Percentiles rank a stretch among this genome's conserved stretches.
phyloP scores from a whole-genome alignment of 1,140 invertebrate species.

The Neodiprion virginianus region DNA sequence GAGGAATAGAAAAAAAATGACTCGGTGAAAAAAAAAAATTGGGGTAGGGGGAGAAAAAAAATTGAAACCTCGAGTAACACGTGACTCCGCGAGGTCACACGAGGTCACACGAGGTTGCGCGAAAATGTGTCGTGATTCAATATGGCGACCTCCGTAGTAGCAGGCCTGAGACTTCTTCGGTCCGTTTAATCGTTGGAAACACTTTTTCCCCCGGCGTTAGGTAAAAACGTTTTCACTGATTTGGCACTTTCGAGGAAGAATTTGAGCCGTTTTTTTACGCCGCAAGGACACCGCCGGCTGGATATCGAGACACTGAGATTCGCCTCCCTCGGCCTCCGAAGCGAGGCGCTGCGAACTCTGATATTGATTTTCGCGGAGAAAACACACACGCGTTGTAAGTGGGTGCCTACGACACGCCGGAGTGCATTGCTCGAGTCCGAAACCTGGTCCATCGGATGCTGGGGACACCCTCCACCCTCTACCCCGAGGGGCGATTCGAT shows the following conservation, averaged over 20 bases:
- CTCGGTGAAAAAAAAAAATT: no score
- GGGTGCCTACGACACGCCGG: constrained; percentile 45
- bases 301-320: constrained; percentile 59
- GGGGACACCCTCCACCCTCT: background rate
- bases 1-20: background rate
- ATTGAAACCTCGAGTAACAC: constrained; percentile 13
- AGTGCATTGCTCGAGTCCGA: background rate
- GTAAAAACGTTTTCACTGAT: constrained; percentile 11
- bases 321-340: constrained; percentile 44
- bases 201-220: background rate
- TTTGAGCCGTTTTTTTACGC: constrained; percentile 9
- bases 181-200: constrained; percentile 2
- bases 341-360: constrained; percentile 53
- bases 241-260: constrained; percentile 7
- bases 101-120: constrained; percentile 29
- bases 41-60: no score
- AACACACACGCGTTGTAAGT: constrained; percentile 43
- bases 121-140: constrained; percentile 28
- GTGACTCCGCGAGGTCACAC: constrained; percentile 12
- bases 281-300: constrained; percentile 27
- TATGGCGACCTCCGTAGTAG: constrained; percentile 33
- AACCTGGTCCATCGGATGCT: background rate
- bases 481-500: no score
- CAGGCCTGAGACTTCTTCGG: background rate
- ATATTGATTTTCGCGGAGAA: constrained; percentile 60